Conservation (phyloP, 2,888 invertebrate genomes). For the Caradrina clavipalpis region DNA sequence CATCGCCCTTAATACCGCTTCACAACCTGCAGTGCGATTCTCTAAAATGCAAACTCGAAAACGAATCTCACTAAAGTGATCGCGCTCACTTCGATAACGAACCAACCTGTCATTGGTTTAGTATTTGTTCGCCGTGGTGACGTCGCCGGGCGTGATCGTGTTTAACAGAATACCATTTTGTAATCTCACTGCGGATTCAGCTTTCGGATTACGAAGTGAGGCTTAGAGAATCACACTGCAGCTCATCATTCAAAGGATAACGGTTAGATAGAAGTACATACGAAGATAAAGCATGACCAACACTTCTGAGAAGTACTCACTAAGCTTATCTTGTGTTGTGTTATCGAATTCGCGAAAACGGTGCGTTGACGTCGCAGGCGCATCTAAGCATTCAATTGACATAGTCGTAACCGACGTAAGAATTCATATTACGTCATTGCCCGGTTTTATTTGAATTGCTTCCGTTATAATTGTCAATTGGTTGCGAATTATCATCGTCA, state of each 20-base stretch:
- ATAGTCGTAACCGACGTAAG: slow-evolving; percentile 49
- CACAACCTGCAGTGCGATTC: too few species aligned
- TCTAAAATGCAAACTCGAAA: too few species aligned
- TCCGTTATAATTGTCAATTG: slow-evolving; percentile 46
- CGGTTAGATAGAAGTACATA: slow-evolving; percentile 44
- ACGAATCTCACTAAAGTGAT: too few species aligned
- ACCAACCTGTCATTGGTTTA: too few species aligned
- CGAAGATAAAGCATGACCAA: slow-evolving; percentile 49
- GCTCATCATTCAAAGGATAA: slow-evolving; percentile 30
- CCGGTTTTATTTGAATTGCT: slow-evolving; percentile 48
- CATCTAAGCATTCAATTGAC: slow-evolving; percentile 57
- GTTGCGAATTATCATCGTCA: slow-evolving; percentile 26
- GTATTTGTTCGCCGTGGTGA: too few species aligned
- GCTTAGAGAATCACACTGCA: too few species aligned
- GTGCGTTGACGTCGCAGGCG: slow-evolving; percentile 24
- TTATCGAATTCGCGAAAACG: slow-evolving; percentile 60
- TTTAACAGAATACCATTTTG: too few species aligned
- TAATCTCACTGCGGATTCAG: too few species aligned
- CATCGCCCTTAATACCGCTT: slow-evolving; percentile 21
- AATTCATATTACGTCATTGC: slow-evolving; percentile 60
- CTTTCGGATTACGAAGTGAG: too few species aligned
- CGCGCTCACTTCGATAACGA: too few species aligned
- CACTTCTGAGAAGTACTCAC: slow-evolving; percentile 54
- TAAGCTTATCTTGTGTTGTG: slow-evolving; percentile 56
- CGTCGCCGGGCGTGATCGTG: too few species aligned